Percentiles rank a stretch among this genome's conserved stretches.
phyloP scores from a whole-genome alignment of 2,797 vertebrate species.

The Myiotriccus ornatus region DNA sequence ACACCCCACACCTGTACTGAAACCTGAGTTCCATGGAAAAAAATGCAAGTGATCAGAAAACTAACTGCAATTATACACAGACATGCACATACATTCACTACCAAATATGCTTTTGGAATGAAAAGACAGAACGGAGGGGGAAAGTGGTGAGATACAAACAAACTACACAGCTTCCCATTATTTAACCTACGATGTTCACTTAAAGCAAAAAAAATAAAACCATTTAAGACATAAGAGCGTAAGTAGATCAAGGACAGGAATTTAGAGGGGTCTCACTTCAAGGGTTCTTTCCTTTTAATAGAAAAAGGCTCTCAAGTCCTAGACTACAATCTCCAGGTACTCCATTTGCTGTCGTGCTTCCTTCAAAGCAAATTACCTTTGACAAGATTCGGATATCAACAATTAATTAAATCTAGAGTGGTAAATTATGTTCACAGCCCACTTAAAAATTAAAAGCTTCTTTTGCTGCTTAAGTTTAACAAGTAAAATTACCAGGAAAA shows the following conservation, averaged over 20 bases:
- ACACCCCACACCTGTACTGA: neutral
- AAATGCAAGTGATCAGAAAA: neutral
- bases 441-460: constrained; percentile 20
- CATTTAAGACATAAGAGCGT: neutral
- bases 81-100: neutral
- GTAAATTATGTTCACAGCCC: constrained; percentile 15
- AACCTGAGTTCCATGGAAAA: neutral
- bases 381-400: constrained; percentile 40
- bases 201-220: neutral
- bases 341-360: neutral
- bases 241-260: neutral
- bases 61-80: neutral
- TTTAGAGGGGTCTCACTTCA: neutral
- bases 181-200: neutral
- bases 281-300: neutral
- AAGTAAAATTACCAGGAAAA: neutral
- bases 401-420: constrained; percentile 53
- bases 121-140: neutral
- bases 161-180: neutral
- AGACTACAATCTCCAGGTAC: neutral
- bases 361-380: constrained; percentile 48
- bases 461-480: constrained; percentile 4
- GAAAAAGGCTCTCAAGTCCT: neutral
- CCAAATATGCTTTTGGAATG: neutral
- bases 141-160: neutral